A percentile compares a stretch with the other conserved stretches of the same genome.
These are phyloP conservation scores for Trichomycterus rosablanca DNA, from an alignment of 2,113 vertebrate genomes.

Conservation along the genomic window DNA sequence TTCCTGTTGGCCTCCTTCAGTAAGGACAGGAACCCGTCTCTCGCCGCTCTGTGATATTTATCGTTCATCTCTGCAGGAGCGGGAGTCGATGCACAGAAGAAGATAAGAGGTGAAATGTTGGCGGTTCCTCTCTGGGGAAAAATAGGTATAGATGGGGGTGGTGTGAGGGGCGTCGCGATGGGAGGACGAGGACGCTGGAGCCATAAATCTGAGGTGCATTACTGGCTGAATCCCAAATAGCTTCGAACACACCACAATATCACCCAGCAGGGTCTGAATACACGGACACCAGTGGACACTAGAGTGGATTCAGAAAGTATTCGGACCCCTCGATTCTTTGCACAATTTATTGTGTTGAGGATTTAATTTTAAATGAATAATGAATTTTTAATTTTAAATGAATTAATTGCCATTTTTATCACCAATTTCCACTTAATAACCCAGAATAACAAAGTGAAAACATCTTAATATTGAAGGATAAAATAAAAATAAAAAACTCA, in stretches of 20 bases:
- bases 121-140: not conserved
- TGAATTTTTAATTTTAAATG: too few relatives aligned
- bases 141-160: not conserved
- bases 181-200: not conserved
- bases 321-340: too few relatives aligned
- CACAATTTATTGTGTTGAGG: too few relatives aligned
- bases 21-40: constrained; percentile 84
- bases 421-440: too few relatives aligned
- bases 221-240: not conserved
- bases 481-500: too few relatives aligned
- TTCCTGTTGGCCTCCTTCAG: constrained; percentile 85
- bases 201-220: not conserved
- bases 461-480: too few relatives aligned
- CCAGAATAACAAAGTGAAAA: too few relatives aligned
- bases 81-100: not conserved
- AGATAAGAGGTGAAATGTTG: too few relatives aligned
- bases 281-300: too few relatives aligned
- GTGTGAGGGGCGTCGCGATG: not conserved
- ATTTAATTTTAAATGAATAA: too few relatives aligned
- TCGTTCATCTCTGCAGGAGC: constrained; percentile 74
- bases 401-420: too few relatives aligned
- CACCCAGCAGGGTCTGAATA: not conserved
- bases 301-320: too few relatives aligned
- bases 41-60: constrained; percentile 87
- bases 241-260: not conserved